phyloP scores from a whole-genome alignment of 2,797 vertebrate genomes.

The Coregonus sp. region DNA sequence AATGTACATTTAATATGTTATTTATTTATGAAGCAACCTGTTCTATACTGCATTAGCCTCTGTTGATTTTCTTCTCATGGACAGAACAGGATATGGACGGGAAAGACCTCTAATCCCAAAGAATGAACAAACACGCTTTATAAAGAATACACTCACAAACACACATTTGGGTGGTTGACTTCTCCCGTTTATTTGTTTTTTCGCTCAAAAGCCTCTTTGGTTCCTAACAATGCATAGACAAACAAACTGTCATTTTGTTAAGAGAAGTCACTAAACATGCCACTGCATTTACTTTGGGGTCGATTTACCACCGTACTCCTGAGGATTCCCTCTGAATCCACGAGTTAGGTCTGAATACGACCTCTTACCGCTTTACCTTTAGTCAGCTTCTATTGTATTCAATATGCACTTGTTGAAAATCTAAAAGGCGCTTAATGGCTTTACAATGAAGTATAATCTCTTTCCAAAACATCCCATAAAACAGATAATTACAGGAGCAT shows the following conservation, averaged over 20 bases:
- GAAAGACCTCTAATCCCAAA: background rate
- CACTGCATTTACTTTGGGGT: conserved; percentile 18
- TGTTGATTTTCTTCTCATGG: background rate
- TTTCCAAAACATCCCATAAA: conserved; percentile 28
- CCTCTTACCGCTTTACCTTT: background rate
- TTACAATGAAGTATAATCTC: background rate
- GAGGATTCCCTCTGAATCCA: conserved; percentile 48
- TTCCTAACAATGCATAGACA: conserved; percentile 37
- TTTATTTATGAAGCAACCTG: background rate
- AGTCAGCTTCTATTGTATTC: background rate
- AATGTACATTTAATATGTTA: background rate
- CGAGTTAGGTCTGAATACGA: conserved; percentile 46
- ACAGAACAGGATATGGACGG: background rate
- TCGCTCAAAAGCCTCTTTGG: conserved; percentile 39
- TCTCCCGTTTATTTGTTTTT: conserved; percentile 54
- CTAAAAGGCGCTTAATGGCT: background rate
- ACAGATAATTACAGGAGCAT: conserved; percentile 50
- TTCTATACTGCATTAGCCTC: background rate
- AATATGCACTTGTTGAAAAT: background rate
- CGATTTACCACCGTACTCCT: conserved; percentile 45
- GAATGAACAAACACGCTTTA: background rate
- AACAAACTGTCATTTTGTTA: conserved; percentile 43
- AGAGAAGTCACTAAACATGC: conserved; percentile 44
- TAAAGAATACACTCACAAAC: conserved; percentile 11
- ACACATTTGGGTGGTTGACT: conserved; percentile 34